Evolutionary conservation across 2,888 invertebrate genomes (phyloP), one percentile per base, ranked within the genome.

Genomic region (Augiades crinisus): DNA sequence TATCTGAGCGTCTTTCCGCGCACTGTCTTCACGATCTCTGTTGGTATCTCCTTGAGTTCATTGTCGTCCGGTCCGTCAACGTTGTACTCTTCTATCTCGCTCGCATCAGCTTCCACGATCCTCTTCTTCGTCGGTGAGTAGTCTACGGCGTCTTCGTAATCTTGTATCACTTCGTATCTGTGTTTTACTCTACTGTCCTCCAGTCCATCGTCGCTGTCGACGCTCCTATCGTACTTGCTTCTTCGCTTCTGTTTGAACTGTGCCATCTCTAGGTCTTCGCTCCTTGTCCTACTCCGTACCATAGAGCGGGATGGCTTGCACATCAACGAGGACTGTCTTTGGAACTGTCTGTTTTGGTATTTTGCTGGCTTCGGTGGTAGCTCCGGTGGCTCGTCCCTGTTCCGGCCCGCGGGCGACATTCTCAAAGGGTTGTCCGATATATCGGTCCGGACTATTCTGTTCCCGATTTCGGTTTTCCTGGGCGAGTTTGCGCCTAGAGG

Each of bases 21-120:
- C 0, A 92, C 91, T 24, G 93, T 93, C 55, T 93, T 93, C 5
- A 93, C 92, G 0, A 90, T 90, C 74, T 90, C 90, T 0, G 87
- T 81, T 0, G 77, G 93, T 81, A 82, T 93, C 87, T 78, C 92
- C 68, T 83, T 92, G 69, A 80, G 74, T 82, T 85, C 90, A 46
- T 81, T 77, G 31, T 82, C 92, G 72, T 83, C 89, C 14, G 90
- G 90, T 0, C 73, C 80, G 45, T 92, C 92, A 0, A 93, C 91
- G 54, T 91, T 91, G 22, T 91, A 89, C 59, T 91, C 91, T 58
- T 81, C 77, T 2, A 88, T 75, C 59, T 89, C 87, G 5, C 85
- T 82, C 0, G 80, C 81, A 21, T 88, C 68, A 0, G 81, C 85
- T 76, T 89, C 78, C 0, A 90, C 64, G 27, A 90, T 90, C 24